Conservation (phyloP, 2,113 vertebrate species). For the Drymodes brunneopygia region DNA sequence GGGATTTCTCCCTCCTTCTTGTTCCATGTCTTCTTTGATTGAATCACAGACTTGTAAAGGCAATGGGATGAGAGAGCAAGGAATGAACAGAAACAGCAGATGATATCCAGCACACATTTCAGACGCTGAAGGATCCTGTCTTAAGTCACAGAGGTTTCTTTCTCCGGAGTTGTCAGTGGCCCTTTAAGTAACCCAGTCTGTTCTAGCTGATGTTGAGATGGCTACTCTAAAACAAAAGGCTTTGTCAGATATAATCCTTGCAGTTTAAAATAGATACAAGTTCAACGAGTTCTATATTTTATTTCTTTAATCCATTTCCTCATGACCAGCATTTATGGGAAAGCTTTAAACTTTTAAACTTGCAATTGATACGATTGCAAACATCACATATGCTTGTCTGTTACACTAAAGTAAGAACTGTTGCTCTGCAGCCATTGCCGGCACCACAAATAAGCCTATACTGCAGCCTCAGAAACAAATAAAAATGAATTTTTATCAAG, state of each 20-base stretch:
- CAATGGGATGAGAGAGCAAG: not conserved
- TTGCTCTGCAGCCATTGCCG: not conserved
- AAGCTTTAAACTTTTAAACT: slow-evolving; percentile 54
- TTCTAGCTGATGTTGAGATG: slow-evolving; percentile 25
- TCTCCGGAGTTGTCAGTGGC: not conserved
- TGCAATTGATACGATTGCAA: slow-evolving; percentile 1
- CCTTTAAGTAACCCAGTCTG: slow-evolving; percentile 62
- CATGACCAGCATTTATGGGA: slow-evolving; percentile 52
- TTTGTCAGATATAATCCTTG: slow-evolving; percentile 42
- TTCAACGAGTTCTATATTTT: slow-evolving; percentile 60
- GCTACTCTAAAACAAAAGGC: slow-evolving; percentile 62
- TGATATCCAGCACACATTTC: not conserved
- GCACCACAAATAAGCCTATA: not conserved
- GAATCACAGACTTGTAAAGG: not conserved
- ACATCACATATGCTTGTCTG: not conserved
- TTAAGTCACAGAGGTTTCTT: not conserved
- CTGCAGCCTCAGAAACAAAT: not conserved
- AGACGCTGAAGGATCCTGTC: not conserved
- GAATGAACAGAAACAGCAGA: not conserved
- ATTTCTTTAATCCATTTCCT: slow-evolving; percentile 66
- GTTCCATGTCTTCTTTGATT: not conserved
- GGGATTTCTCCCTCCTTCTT: not conserved
- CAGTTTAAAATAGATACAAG: slow-evolving; percentile 64
- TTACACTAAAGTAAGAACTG: not conserved
- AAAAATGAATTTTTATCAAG: not conserved